Evolutionary conservation across 2,797 vertebrate genomes (phyloP), one percentile per base, ranked within the genome.

Genomic region (Chiropotes sagulatus): DNA sequence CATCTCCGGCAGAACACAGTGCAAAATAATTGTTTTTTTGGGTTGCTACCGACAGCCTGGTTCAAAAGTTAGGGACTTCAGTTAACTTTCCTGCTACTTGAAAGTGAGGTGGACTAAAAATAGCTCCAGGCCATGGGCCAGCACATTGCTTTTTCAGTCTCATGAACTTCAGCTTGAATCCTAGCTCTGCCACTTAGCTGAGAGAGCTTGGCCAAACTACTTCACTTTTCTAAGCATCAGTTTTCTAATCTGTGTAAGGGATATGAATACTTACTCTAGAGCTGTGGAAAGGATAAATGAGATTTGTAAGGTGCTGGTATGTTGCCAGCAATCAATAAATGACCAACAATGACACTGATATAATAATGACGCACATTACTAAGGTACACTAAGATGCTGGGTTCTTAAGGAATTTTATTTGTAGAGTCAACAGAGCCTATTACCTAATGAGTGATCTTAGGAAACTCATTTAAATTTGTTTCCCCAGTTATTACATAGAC

Each of bases 1-100:
- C 89, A 97, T 97, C 76, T 81, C 54, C 73, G 3, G 73, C 41
- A 83, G 97, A 97, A 96, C 85, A 85, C 78, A 82, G 76, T 58
- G 46, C 97, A 98, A 95, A 97, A 94, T 90, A 96, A 96, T 80
- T 84, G 73, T 83, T 90, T 96, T 93, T 93, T 48, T 19, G 28
- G 36, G 36, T 83, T 85, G 12, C 44, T 90, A 52, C 87, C 54
- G 58, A 92, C 70, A 90, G 26, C 14, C 54, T 58, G 41, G 28
- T 82, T 90, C n/a, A 19, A 84, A 86, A 97, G 36, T 61, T 52
- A 93, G 73, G n/a, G 41, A 73, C 88, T 96, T 92, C 57, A 76
- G 76, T 95, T 90, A 92, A 90, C 73, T 88, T 88, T 82, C 54
- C 36, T 87, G 19, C 36, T 64, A 83, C 70, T 96, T 92, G 90